Conservation (phyloP, 1,140 invertebrate genomes). For the Elymnias hypermnestra region DNA sequence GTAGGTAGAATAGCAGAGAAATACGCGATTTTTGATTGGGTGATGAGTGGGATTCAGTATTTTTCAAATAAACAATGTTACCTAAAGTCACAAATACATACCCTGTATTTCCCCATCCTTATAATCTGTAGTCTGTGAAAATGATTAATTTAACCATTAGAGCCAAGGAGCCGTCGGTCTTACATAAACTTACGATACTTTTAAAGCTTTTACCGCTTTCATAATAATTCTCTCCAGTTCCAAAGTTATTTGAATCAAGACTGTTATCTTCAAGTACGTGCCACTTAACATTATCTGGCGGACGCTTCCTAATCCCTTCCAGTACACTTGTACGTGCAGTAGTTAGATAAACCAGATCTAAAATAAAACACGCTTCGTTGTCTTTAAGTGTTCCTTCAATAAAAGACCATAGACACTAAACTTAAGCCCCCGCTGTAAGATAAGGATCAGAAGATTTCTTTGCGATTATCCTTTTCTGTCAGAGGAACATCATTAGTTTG, state of each 20-base stretch:
- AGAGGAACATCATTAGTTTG: neutral
- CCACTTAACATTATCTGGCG: conserved; percentile 18
- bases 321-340: conserved; percentile 15
- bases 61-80: too few species aligned
- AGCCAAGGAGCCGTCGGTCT: too few species aligned
- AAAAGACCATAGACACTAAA: conserved; percentile 9
- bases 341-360: conserved; percentile 22
- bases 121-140: too few species aligned
- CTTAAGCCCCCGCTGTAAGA: neutral
- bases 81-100: too few species aligned
- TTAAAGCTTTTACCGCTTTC: too few species aligned
- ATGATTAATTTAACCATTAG: too few species aligned
- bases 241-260: neutral
- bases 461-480: neutral
- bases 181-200: too few species aligned
- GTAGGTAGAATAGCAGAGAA: too few species aligned
- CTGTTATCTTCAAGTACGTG: conserved; percentile 20
- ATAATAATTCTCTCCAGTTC: neutral
- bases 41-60: too few species aligned
- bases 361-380: conserved; percentile 19
- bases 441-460: conserved; percentile 1
- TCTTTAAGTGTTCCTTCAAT: conserved; percentile 19
- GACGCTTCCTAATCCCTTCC: conserved; percentile 19
- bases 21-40: too few species aligned
- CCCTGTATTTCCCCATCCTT: too few species aligned